phyloP scores from a whole-genome alignment of 1,140 invertebrate genomes.

The Pollicipes pollicipes region DNA sequence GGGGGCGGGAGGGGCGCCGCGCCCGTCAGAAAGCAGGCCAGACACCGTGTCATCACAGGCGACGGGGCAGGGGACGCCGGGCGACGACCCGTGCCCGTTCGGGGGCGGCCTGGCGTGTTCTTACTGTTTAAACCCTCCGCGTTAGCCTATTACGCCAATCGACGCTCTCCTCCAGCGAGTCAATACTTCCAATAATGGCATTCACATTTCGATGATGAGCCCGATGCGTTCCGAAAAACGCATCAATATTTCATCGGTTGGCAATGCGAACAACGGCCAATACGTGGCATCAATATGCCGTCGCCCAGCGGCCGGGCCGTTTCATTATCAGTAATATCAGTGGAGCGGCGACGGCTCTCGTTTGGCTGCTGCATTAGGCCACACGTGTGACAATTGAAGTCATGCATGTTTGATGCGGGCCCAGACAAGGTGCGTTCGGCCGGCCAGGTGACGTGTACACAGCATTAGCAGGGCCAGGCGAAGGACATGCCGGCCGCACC shows the following conservation, averaged over 20 bases:
- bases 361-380: not conserved
- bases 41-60: too few relatives aligned
- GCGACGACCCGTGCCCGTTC: too few relatives aligned
- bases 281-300: not conserved
- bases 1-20: too few relatives aligned
- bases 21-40: too few relatives aligned
- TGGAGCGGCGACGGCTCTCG: not conserved
- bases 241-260: not conserved
- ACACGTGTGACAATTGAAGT: not conserved
- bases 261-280: not conserved
- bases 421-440: not conserved
- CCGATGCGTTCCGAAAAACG: not conserved
- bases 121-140: too few relatives aligned
- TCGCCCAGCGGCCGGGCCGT: not conserved
- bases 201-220: not conserved
- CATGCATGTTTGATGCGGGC: not conserved
- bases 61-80: too few relatives aligned
- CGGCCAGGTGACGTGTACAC: too few relatives aligned
- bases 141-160: not conserved
- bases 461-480: not conserved
- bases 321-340: conserved; percentile 1
- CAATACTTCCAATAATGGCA: not conserved
- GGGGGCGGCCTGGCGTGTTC: too few relatives aligned
- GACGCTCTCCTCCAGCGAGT: not conserved
- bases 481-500: not conserved